Evolutionary conservation across 2,888 invertebrate genomes (phyloP).

Genomic region (Ommatoiulus sabulosus): DNA sequence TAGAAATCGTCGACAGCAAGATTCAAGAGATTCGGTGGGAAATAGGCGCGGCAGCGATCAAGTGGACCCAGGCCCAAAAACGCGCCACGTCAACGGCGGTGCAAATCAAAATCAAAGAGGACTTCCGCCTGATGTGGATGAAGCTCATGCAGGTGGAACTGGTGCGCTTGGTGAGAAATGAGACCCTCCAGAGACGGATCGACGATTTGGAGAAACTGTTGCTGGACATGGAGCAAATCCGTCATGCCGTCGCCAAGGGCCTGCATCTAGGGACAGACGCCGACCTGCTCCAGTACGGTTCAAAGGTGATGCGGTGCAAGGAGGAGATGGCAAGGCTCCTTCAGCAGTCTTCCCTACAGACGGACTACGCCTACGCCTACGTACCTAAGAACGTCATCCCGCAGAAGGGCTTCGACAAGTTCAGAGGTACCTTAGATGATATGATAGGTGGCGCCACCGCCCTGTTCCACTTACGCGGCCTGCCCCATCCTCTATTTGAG

Average conservation of each 20-base stretch:
- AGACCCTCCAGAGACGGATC: constrained; percentile 74
- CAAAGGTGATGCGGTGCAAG: constrained; percentile 71
- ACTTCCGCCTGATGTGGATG: constrained; percentile 72
- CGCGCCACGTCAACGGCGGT: constrained; percentile 78
- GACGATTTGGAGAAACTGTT: constrained; percentile 77
- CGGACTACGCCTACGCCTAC: constrained; percentile 74
- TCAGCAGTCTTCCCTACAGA: constrained; percentile 69
- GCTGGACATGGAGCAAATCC: constrained; percentile 77
- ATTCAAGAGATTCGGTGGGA: constrained; percentile 71
- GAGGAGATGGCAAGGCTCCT: constrained; percentile 65
- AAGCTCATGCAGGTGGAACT: constrained; percentile 81
- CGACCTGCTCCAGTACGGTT: constrained; percentile 71
- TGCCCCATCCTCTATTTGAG: constrained; percentile 60
- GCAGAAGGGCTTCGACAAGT: constrained; percentile 69
- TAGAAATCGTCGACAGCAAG: constrained; percentile 73
- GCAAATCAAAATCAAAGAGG: constrained; percentile 67
- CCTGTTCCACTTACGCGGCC: too few species aligned
- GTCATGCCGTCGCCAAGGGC: constrained; percentile 69
- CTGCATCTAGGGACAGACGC: constrained; percentile 73
- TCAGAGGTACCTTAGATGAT: constrained; percentile 71
- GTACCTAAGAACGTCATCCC: constrained; percentile 71
- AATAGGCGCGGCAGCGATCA: constrained; percentile 65
- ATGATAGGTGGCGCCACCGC: constrained; percentile 69
- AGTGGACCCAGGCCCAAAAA: constrained; percentile 67
- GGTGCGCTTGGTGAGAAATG: constrained; percentile 84